Conservation (phyloP, 2,113 vertebrate species). For the Bostrychus sinensis region DNA sequence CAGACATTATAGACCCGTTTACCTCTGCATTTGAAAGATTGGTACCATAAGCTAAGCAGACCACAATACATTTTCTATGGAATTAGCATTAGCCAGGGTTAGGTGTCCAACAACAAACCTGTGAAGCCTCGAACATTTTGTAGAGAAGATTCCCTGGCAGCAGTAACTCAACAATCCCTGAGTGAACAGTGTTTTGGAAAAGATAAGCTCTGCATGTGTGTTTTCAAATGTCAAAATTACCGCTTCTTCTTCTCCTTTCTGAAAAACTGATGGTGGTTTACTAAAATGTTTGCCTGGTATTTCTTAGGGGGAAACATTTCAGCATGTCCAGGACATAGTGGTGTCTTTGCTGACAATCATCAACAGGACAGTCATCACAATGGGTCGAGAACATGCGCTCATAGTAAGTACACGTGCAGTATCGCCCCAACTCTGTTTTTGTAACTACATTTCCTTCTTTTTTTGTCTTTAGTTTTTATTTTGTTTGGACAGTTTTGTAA, state of each 20-base stretch:
- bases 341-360: slow-evolving; percentile 87
- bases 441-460: neutral
- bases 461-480: neutral
- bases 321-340: slow-evolving; percentile 93
- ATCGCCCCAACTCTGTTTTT: neutral
- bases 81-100: too few relatives aligned
- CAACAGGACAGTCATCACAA: slow-evolving; percentile 90
- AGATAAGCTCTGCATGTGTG: slow-evolving; percentile 2
- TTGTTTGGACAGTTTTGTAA: too few relatives aligned
- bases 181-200: slow-evolving; percentile 3
- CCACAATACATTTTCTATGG: too few relatives aligned
- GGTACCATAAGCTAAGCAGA: too few relatives aligned
- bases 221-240: slow-evolving; percentile 21
- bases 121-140: slow-evolving; percentile 7
- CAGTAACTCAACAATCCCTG: neutral
- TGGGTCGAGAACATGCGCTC: slow-evolving; percentile 89
- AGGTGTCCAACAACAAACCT: slow-evolving; percentile 22
- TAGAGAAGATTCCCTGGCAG: neutral
- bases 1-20: too few relatives aligned
- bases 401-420: slow-evolving; percentile 85
- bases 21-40: too few relatives aligned
- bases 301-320: slow-evolving; percentile 85
- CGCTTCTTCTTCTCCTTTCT: slow-evolving; percentile 11
- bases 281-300: slow-evolving; percentile 30
- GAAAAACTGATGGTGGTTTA: neutral